A percentile compares a stretch with the other conserved stretches of the same genome.
phyloP scores from a whole-genome alignment of 2,113 vertebrate species.

The Hippotragus niger region DNA sequence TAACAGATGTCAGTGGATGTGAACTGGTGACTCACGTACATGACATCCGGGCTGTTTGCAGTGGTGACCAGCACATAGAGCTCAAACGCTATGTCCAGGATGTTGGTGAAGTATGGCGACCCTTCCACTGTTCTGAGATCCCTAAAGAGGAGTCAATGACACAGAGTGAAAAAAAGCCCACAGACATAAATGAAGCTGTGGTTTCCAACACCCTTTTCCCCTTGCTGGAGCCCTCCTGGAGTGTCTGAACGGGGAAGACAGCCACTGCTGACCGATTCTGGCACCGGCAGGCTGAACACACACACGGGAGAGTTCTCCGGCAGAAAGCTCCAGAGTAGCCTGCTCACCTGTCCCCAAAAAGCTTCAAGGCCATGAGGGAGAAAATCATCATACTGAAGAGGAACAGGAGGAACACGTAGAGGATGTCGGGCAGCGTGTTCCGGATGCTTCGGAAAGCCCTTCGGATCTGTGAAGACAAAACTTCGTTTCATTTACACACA shows the following conservation, averaged over 20 bases:
- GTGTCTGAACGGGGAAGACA: background rate
- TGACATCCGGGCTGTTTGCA: constrained; percentile 94
- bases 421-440: constrained; percentile 92
- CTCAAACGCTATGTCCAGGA: constrained; percentile 90
- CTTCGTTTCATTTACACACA: background rate
- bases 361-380: constrained; percentile 94
- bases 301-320: background rate
- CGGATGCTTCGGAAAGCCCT: constrained; percentile 92
- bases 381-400: constrained; percentile 94
- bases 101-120: constrained; percentile 88
- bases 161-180: background rate
- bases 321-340: background rate
- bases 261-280: background rate
- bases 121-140: constrained; percentile 86
- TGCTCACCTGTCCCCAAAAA: constrained; percentile 89
- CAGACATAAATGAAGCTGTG: background rate
- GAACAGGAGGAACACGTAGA: constrained; percentile 92
- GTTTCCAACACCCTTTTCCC: background rate
- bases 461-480: constrained; percentile 83
- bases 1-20: fast-evolving
- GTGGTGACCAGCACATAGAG: constrained; percentile 95
- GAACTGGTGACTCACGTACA: constrained; percentile 81
- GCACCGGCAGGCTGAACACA: background rate
- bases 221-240: background rate
- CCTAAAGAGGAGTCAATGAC: constrained; percentile 74